These are phyloP conservation scores for Astur gentilis DNA, from an alignment of 2,113 vertebrate genomes.

Conservation along the genomic window DNA sequence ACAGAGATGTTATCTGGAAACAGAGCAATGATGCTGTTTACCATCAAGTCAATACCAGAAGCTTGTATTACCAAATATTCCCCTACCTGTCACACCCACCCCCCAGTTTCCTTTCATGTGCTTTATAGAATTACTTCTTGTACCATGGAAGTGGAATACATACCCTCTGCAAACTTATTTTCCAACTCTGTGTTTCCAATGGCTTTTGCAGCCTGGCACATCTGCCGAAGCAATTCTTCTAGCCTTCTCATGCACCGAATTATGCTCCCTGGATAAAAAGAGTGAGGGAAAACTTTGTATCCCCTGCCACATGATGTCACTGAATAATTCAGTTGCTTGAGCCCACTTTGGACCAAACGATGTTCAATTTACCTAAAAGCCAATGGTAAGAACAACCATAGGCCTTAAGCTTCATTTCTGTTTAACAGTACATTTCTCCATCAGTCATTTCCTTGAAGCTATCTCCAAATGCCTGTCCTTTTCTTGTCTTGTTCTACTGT, in stretches of 20 bases:
- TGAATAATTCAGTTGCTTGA: neutral
- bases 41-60: neutral
- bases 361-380: neutral
- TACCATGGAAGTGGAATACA: neutral
- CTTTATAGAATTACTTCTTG: neutral
- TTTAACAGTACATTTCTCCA: neutral
- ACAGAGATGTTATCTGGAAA: neutral
- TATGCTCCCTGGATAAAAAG: slow-evolving; percentile 83
- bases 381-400: neutral
- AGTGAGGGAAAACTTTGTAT: neutral
- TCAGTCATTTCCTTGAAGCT: neutral
- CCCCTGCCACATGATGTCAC: neutral
- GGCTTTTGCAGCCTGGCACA: slow-evolving; percentile 98
- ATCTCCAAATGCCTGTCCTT: neutral
- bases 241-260: slow-evolving; percentile 96
- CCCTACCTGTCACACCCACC: too few species aligned
- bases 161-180: slow-evolving; percentile 97
- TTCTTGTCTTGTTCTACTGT: neutral
- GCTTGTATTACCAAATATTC: neutral
- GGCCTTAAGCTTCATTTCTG: neutral
- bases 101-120: neutral
- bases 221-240: slow-evolving; percentile 93
- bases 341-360: neutral
- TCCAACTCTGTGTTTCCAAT: slow-evolving; percentile 98
- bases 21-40: neutral